Percentiles rank a stretch among this genome's conserved stretches.
Conservation (phyloP, 2,888 invertebrate genomes). For the Morpho deidamia region DNA sequence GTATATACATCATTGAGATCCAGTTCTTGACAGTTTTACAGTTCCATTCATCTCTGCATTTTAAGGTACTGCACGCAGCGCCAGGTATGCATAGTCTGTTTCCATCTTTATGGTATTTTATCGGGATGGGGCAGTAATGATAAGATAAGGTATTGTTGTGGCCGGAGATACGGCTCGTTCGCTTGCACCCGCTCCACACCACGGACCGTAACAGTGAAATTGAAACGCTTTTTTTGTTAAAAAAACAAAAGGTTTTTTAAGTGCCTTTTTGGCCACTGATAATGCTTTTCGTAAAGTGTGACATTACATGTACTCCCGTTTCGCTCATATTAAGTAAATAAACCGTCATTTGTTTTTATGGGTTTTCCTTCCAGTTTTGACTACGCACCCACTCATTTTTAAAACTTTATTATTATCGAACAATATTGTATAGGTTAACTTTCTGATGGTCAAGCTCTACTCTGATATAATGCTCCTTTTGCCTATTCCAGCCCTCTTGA, state of each 20-base stretch:
- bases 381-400: no score
- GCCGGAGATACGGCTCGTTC: conserved; percentile 59
- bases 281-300: neutral
- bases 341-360: no score
- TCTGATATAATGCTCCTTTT: no score
- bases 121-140: conserved; percentile 63
- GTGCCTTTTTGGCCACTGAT: conserved; percentile 1
- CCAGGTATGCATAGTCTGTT: neutral
- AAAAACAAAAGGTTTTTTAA: conserved; percentile 16
- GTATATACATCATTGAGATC: no score
- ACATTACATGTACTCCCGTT: no score
- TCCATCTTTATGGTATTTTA: conserved; percentile 63
- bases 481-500: no score
- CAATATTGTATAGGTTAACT: no score
- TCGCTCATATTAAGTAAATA: no score
- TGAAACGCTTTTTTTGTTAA: conserved; percentile 14
- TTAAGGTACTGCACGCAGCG: neutral
- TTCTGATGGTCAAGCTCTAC: no score
- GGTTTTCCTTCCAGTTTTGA: no score
- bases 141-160: conserved; percentile 68
- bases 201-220: conserved; percentile 14
- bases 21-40: no score
- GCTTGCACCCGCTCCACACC: conserved; percentile 19
- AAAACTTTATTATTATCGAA: no score
- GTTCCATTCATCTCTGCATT: neutral